phyloP scores from a whole-genome alignment of 2,888 invertebrate genomes.

The Nowickia ferox region DNA sequence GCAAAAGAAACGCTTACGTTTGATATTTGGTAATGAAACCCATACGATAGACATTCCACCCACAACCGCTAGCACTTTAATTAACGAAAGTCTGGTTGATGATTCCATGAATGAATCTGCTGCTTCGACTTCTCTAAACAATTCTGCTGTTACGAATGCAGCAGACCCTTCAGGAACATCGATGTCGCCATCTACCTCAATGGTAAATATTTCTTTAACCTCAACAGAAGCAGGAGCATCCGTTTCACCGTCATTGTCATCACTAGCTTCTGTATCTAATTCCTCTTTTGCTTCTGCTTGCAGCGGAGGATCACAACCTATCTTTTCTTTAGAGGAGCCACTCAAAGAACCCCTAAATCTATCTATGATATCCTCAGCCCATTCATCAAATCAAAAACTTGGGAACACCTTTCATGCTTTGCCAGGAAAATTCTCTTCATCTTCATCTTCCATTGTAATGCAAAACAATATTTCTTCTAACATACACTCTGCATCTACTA shows the following conservation, averaged over 20 bases:
- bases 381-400: constrained; percentile 34
- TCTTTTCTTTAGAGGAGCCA: constrained; percentile 55
- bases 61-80: constrained; percentile 61
- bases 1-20: constrained; percentile 92
- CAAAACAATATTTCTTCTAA: constrained; percentile 10
- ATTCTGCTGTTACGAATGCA: constrained; percentile 55
- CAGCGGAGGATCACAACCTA: constrained; percentile 67
- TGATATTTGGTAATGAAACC: constrained; percentile 95
- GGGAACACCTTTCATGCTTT: constrained; percentile 50
- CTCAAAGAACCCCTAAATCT: constrained; percentile 68
- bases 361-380: constrained; percentile 56
- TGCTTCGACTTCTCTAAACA: constrained; percentile 70
- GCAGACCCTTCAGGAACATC: constrained; percentile 54
- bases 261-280: constrained; percentile 68
- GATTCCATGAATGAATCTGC: constrained; percentile 76
- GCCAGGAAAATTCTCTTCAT: constrained; percentile 65
- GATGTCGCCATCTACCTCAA: constrained; percentile 59
- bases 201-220: constrained; percentile 72
- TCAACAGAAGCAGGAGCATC: constrained; percentile 73
- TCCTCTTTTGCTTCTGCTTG: constrained; percentile 78
- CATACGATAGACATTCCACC: constrained; percentile 94
- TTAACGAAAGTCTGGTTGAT: constrained; percentile 70
- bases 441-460: constrained; percentile 61
- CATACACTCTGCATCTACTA: constrained; percentile 42
- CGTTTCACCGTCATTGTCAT: constrained; percentile 71